Evolutionary conservation across 2,888 invertebrate genomes (phyloP), one percentile per base, ranked within the genome.

Genomic region (Caenorhabditis sp.): DNA sequence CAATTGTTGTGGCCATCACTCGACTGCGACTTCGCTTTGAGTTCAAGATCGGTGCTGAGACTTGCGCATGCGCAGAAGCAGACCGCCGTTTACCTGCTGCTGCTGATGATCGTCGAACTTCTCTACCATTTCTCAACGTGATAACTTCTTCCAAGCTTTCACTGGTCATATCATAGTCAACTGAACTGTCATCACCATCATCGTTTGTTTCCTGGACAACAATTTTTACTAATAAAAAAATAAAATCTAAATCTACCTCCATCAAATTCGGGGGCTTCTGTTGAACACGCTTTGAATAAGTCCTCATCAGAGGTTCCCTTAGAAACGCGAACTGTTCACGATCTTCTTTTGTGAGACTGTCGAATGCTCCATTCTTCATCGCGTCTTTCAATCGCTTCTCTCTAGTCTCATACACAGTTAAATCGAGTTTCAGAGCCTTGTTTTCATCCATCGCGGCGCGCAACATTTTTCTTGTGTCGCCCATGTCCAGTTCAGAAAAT

Each of bases 131-230:
- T n/a, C 69, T 38, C 36, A 73, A 25, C 23, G 59, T 54, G 7
- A 59, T 31, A 12, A 65, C 65, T 17, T 70, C 70, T 21, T 77
- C 77, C 27, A 80, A 52, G 52, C 76, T 78, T 52, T 78, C 78
- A n/a, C 64, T 70, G 5, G 80, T 76, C n/a, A 64, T 69, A 57
- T 78, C 78, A 54, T 80, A 80, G 49, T 78, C 80, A 8, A 80
- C 70, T 14, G 74, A 74, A 43, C 77, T 76, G 50, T 80, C 76
- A 36, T 70, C 70, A 21, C 67, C 78, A 10, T 67, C 70, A 0
- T 72, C 63, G 26, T 59, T 63, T 4, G 71, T 71, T 38, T 69
- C 69, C 49, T 61, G 26, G 23, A 61, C 20, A 2, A 49, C 3
- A 43, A 10, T 31, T 36, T 36, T 25, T 58, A 5, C 36, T 36